phyloP scores from a whole-genome alignment of 1,140 invertebrate genomes.

The Zaprionus vittiger region DNA sequence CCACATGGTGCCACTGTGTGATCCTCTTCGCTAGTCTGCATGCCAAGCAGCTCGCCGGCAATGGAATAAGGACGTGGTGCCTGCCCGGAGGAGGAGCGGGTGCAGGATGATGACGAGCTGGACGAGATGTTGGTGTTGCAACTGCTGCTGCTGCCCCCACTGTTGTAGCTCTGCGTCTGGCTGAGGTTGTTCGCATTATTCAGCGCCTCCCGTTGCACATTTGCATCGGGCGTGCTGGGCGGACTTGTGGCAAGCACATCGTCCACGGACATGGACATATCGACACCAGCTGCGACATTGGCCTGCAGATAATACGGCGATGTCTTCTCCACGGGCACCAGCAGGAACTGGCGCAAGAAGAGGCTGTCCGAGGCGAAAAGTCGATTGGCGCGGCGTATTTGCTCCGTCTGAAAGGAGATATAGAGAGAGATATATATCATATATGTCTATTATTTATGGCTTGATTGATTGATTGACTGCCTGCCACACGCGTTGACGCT shows the following conservation, averaged over 20 bases:
- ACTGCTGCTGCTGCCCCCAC: constrained; percentile 77
- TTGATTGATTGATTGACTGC: constrained; percentile 34
- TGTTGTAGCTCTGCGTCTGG: constrained; percentile 63
- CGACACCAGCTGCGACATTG: constrained; percentile 33
- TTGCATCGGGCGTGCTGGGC: constrained; percentile 66
- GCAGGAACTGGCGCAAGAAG: constrained; percentile 91
- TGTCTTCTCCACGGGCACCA: constrained; percentile 90
- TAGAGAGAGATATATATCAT: constrained; percentile 25
- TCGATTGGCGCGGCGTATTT: constrained; percentile 94
- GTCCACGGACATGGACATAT: constrained; percentile 32
- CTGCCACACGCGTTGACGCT: constrained; percentile 1
- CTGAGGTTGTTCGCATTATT: constrained; percentile 65
- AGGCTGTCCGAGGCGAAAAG: constrained; percentile 95
- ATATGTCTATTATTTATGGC: constrained; percentile 47
- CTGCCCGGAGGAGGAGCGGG: constrained; percentile 49
- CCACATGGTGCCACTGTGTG: constrained; percentile 57
- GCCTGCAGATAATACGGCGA: constrained; percentile 86
- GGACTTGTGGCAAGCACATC: constrained; percentile 60
- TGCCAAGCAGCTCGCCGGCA: constrained; percentile 81
- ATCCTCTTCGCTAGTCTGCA: constrained; percentile 66
- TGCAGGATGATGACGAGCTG: constrained; percentile 48
- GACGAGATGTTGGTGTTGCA: constrained; percentile 65
- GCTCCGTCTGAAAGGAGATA: constrained; percentile 90
- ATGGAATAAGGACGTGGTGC: constrained; percentile 85
- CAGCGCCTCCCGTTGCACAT: constrained; percentile 62